Evolutionary conservation across 2,797 vertebrate genomes (phyloP), one percentile per base, ranked within the genome.

Genomic region (Thripadectes ignobilis): DNA sequence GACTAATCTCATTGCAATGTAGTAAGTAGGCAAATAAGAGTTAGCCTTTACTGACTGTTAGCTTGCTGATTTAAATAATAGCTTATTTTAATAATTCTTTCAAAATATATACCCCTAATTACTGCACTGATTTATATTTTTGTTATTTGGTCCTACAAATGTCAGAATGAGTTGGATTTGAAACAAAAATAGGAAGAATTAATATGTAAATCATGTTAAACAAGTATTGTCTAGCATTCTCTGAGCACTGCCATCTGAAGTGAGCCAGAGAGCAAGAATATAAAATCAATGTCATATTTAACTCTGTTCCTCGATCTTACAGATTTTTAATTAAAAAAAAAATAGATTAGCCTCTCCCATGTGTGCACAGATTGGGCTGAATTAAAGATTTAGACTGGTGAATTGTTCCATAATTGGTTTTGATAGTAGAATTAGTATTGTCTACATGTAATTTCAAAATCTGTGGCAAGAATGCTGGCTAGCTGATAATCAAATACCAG

Each of bases 1-100:
- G 94, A 96, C 95, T 96, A 94, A 96, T 96, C 82, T 72, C 34
- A n/a, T 84, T 88, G 92, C 86, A 80, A 45, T 85, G 76, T 72
- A 91, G 66, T 72, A 96, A 94, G 43, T 27, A 88, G 82, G 66
- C 79, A 97, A 90, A 91, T 29, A 89, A 84, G 84, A 85, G 52
- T 86, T 82, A 67, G 81, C 63, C 58, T 93, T 89, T 89, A 63
- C 65, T 66, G 72, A 79, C 61, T 85, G 66, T 17, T 92, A 84
- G 79, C 39, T 79, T 2, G 3, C 49, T 80, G 79, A 92, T 88
- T 73, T 68, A 61, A 92, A 91, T 88, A 87, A 84, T 30, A 66
- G 54, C 7, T 81, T 84, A 90, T 88, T 92, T 92, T 74, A 89
- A 68, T 85, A 86, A 43, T 26, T n/a, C 58, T 80, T 89, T 41